Percentiles rank a stretch among this genome's conserved stretches.
Evolutionary conservation across 2,888 invertebrate genomes (phyloP).

Genomic region (Caradrina kadenii): DNA sequence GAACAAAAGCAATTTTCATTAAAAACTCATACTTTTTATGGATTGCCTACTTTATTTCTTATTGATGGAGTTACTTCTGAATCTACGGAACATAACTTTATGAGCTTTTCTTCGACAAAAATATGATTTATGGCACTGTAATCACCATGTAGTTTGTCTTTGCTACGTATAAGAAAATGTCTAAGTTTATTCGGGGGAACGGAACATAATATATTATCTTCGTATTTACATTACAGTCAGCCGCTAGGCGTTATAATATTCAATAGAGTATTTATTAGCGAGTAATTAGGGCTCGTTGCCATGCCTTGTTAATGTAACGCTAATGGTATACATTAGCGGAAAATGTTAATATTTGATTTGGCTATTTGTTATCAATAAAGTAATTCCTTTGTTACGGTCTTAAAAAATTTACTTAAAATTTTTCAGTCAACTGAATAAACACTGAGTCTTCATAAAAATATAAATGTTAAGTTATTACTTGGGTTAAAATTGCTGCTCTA

Average conservation of each 20-base stretch:
- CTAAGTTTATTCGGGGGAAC: constrained; percentile 17
- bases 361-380: constrained; percentile 30
- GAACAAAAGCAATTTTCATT: constrained; percentile 57
- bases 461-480: constrained; percentile 11
- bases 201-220: constrained; percentile 11
- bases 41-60: constrained; percentile 50
- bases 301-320: constrained; percentile 32
- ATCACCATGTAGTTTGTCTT: constrained; percentile 31
- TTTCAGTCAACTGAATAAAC: constrained; percentile 29
- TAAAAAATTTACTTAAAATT: constrained; percentile 29
- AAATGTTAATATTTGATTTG: constrained; percentile 24
- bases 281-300: constrained; percentile 34
- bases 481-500: constrained; percentile 9
- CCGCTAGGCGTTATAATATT: constrained; percentile 6
- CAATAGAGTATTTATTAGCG: constrained; percentile 8
- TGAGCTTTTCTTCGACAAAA: constrained; percentile 39
- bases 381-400: constrained; percentile 15
- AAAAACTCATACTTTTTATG: constrained; percentile 41
- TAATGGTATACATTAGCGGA: constrained; percentile 30
- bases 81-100: constrained; percentile 33
- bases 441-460: constrained; percentile 6
- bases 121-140: constrained; percentile 43
- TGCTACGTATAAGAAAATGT: constrained; percentile 25
- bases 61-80: constrained; percentile 44
- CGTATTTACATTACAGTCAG: constrained; percentile 24